Evolutionary conservation across 2,797 vertebrate genomes (phyloP), one percentile per base, ranked within the genome.

Genomic region (Phoebastria nigripes): DNA sequence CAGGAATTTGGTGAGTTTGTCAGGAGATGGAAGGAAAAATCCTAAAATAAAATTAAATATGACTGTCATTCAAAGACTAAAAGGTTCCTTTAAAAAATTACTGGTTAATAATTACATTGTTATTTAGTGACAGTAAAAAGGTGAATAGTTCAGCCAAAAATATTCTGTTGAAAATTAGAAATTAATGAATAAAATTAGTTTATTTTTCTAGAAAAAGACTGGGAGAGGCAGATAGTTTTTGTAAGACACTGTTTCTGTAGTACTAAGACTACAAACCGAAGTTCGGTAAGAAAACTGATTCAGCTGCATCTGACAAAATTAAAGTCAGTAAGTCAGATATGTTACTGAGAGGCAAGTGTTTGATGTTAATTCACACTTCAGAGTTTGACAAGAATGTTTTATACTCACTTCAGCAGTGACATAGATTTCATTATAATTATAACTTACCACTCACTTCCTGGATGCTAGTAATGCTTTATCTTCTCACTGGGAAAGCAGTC

Each of bases 11-110:
- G 6, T 31, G 42, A 82, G 15, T 56, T 82, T 89, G 44, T 90
- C 87, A 86, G 28, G 55, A 83, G 72, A 58, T 4, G 7, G 67
- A 74, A 96, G 41, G 8, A 90, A 55, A 92, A 69, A 35, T 56
- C 93, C 97, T 93, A 89, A 94, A 89, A 96, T 16, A 89, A 94
- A 96, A 87, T 10, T 0, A 80, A 96, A 91, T 72, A 84, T 4
- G 67, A 37, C 35, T 66, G 69, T 92, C 24, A 95, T 83, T 74
- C 35, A 78, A 35, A 77, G 25, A 62, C 12, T 31, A 26, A 66
- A 79, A 76, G 0, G 1, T 33, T 91, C 71, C 17, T 83, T 72
- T 33, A 4, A 71, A 83, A 82, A 54, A 44, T 15, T n/a, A 72
- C 19, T 20, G 16, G 35, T 59, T 59, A 59, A 56, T 71, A 81